Conservation (phyloP, 2,797 vertebrate genomes). For the Protonibea diacanthus region DNA sequence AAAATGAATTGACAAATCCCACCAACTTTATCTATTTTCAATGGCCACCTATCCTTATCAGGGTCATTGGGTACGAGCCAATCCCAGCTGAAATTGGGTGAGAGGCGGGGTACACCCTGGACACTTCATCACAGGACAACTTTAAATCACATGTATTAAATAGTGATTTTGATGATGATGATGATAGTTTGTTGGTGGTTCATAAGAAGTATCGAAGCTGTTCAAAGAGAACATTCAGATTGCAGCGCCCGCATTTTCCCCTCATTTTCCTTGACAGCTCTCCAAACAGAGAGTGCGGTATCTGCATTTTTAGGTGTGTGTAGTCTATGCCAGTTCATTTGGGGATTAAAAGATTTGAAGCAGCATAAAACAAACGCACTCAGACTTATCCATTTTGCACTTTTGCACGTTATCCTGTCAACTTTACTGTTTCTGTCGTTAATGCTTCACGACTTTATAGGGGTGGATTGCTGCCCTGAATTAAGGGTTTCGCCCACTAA, state of each 20-base stretch:
- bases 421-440: background rate
- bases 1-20: background rate
- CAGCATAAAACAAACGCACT: background rate
- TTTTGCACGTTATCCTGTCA: too few species aligned
- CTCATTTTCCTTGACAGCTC: background rate
- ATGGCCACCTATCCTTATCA: too few species aligned
- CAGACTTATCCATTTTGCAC: background rate
- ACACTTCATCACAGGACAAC: too few species aligned
- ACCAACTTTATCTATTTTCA: too few species aligned
- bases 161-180: background rate
- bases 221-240: background rate
- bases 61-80: too few species aligned
- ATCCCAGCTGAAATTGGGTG: too few species aligned
- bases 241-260: background rate
- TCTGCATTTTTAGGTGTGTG: background rate
- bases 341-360: background rate
- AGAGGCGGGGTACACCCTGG: too few species aligned
- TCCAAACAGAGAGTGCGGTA: background rate
- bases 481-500: constrained; percentile 12
- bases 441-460: background rate
- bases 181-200: background rate
- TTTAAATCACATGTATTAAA: background rate
- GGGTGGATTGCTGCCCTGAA: background rate
- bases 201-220: background rate
- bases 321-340: background rate